Evolutionary conservation across 1,140 invertebrate species (phyloP).

Genomic region (Meteorus sp.): DNA sequence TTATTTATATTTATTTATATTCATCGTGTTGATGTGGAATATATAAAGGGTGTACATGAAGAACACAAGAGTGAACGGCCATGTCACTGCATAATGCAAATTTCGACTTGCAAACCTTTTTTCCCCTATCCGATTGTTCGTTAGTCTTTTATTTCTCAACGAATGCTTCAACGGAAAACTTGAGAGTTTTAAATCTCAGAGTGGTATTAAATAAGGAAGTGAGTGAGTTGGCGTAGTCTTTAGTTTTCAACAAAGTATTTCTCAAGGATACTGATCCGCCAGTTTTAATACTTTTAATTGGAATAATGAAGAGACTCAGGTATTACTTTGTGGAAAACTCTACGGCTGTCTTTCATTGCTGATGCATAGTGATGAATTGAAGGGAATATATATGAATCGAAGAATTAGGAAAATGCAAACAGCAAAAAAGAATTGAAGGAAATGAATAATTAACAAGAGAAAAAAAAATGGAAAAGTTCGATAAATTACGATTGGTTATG

Average conservation of each 20-base stretch:
- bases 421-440: too few relatives aligned
- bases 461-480: too few relatives aligned
- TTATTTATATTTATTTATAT: too few relatives aligned
- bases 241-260: neutral
- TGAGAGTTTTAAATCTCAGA: slow-evolving; percentile 1
- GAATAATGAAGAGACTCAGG: neutral
- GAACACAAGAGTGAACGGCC: slow-evolving; percentile 16
- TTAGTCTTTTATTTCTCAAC: slow-evolving; percentile 42
- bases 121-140: slow-evolving; percentile 31
- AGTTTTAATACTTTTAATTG: slow-evolving; percentile 14
- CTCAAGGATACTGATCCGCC: neutral
- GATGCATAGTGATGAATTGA: neutral
- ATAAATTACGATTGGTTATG: too few relatives aligned
- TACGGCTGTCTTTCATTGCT: neutral
- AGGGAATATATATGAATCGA: too few relatives aligned
- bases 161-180: neutral
- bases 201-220: too few relatives aligned
- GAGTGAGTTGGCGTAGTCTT: too few relatives aligned
- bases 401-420: too few relatives aligned
- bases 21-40: neutral
- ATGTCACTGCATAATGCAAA: slow-evolving; percentile 45
- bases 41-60: neutral
- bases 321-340: neutral
- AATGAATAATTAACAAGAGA: too few relatives aligned
- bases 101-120: slow-evolving; percentile 23